Evolutionary conservation across 2,797 vertebrate species (phyloP), one percentile per base, ranked within the genome.

Genomic region (Sebastes vulpes): DNA sequence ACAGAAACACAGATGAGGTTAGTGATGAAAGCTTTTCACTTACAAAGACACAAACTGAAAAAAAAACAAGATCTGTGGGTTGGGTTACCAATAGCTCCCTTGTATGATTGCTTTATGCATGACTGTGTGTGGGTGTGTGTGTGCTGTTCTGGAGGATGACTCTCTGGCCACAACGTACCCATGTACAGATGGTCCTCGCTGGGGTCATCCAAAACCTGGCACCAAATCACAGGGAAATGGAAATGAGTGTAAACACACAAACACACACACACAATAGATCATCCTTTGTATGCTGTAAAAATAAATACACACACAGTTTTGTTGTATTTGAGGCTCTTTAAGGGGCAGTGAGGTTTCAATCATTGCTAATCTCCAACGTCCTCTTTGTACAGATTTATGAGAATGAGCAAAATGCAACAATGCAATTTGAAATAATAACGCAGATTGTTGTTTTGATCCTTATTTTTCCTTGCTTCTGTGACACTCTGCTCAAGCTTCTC

Each of bases 111-210:
- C 9, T 69, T 76, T 56, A 32, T 48, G 31, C 26, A 26, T 64
- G 8, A 56, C 16, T 63, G 31, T 65, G 42, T 52, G 21, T 28
- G 42, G 81, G 56, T 59, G 57, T 65, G 26, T 28, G 46, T 82
- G 67, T 79, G 35, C 68, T 75, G 57, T 29, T 60, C 50, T 67
- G 14, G 57, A 42, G 65, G 42, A 46, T 73, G 63, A 26, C 46
- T 32, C 73, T 79, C 69, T 88, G 85, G 75, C 76, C 20, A 77
- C 72, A 83, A 84, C 94, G 75, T 98, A 99, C 99, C 99, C 99
- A 99, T 99, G 94, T 99, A 99, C 91, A 99, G 96, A 93, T 99
- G 98, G 95, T 99, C 99, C 93, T 99, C 99, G 0, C 97, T 96
- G 85, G 99, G 98, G 95, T 99, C 99, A 86, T 99, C 99, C 91